Conservation (phyloP, 1,140 invertebrate species). For the Sinella curviseta region DNA sequence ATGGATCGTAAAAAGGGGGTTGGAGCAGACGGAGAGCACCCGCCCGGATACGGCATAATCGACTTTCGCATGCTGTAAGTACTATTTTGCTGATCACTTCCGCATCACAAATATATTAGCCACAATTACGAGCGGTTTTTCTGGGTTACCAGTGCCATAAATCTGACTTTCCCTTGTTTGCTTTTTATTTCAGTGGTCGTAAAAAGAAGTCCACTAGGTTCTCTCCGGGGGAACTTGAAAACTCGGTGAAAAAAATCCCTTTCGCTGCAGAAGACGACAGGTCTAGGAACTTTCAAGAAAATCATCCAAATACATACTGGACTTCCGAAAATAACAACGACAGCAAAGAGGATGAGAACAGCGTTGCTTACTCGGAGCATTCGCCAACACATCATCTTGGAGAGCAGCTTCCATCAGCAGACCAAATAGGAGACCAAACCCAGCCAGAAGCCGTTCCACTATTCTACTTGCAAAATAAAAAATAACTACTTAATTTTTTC, state of each 20-base stretch:
- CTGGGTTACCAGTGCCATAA: constrained; percentile 6
- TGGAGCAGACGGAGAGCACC: constrained; percentile 25
- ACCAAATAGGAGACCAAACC: neutral
- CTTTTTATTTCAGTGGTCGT: neutral
- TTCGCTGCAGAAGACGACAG: neutral
- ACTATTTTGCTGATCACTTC: constrained; percentile 23
- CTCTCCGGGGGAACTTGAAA: constrained; percentile 28
- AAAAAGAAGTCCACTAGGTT: constrained; percentile 23
- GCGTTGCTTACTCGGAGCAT: neutral
- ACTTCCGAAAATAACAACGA: neutral
- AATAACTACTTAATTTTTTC: neutral
- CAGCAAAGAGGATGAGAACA: neutral
- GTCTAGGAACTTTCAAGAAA: neutral
- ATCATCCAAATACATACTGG: neutral
- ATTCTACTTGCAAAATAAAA: neutral
- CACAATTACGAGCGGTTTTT: neutral
- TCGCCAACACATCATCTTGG: neutral
- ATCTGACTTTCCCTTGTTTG: constrained; percentile 6
- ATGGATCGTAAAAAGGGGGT: constrained; percentile 25
- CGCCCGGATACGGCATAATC: constrained; percentile 46
- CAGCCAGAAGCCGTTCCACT: neutral
- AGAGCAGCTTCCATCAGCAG: neutral
- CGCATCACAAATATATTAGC: neutral
- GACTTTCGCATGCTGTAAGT: constrained; percentile 49
- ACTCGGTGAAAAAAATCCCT: neutral